Evolutionary conservation across 2,797 vertebrate genomes (phyloP), one percentile per base, ranked within the genome.

Genomic region (Crypturellus tataupa): DNA sequence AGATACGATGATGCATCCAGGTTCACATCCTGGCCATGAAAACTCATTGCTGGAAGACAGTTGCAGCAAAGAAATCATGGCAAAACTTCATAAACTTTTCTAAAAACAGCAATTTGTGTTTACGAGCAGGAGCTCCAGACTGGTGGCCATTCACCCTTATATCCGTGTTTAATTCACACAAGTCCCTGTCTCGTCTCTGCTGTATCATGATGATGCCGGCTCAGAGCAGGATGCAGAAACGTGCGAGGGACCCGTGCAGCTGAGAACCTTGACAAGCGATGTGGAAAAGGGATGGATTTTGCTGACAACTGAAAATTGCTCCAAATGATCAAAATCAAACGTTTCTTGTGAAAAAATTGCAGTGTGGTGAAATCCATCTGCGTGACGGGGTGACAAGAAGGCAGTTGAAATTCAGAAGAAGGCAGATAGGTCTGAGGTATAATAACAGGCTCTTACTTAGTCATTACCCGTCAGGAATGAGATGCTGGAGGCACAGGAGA

Each of bases 21-120:
- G 63, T 44, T 73, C 25, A 0, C 31, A 75, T 0, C 6, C 53
- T 8, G 19, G 46, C 23, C 86, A 82, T 60, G 86, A 86, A 81
- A 87, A 80, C 56, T 35, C 31, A 42, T 21, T 59, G 33, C 20
- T 84, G n/a, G 24, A 87, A 88, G 72, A 92, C 9, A 47, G 25
- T 10, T 85, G 58, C 63, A 92, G 33, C 4, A 75, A 60, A 91
- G 79, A 79, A 55, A 79, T 39, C 69, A 76, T 5, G 75, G 23
- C 67, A 35, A 16, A 39, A 29, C 55, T 92, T 89, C 76, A 85
- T 62, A 87, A 92, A 85, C 42, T 39, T 69, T 29, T n/a, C 37
- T 20, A 29, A 44, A 33, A 59, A 31, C 0, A 10, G 4, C 23
- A 46, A 14, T 93, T 76, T 84, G 51, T 44, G 87, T 89, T 84